phyloP scores from a whole-genome alignment of 35 echinoderm and acorn worm species.

The Chiridota heheva region DNA sequence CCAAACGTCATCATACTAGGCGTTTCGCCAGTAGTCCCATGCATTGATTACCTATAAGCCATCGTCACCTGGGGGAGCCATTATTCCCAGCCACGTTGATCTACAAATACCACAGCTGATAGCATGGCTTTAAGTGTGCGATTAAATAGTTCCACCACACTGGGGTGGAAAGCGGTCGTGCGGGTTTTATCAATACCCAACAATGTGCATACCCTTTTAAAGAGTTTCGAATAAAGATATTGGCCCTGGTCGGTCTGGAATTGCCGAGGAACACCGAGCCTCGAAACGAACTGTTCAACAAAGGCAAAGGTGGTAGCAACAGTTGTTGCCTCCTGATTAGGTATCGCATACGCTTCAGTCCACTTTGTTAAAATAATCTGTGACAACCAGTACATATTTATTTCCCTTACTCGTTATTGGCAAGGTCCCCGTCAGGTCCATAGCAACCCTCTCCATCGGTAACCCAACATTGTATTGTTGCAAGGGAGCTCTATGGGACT shows the following conservation, averaged over 20 bases:
- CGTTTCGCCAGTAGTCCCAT: too few species aligned
- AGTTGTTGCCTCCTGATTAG: constrained; percentile 33
- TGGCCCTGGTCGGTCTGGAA: constrained; percentile 57
- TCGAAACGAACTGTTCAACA: constrained; percentile 32
- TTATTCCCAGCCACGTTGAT: constrained; percentile 34
- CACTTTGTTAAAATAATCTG: constrained; percentile 39
- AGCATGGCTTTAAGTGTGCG: constrained; percentile 35
- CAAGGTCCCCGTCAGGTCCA: constrained; percentile 18
- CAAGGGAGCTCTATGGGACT: too few species aligned
- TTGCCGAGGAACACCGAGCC: constrained; percentile 40
- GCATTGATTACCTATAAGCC: too few species aligned
- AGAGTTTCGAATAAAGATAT: constrained; percentile 33
- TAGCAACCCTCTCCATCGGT: constrained; percentile 6
- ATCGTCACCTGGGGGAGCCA: constrained; percentile 3
- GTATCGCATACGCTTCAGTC: neutral
- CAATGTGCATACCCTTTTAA: constrained; percentile 24
- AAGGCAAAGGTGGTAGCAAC: constrained; percentile 27
- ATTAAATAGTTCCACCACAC: constrained; percentile 53
- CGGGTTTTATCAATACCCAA: constrained; percentile 27
- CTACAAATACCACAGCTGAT: neutral
- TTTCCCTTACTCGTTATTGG: constrained; percentile 10
- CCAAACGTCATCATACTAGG: too few species aligned
- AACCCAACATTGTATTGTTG: neutral
- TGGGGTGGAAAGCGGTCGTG: constrained; percentile 33
- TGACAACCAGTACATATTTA: constrained; percentile 21